These are phyloP conservation scores for Drosophila falleni DNA, from an alignment of 2,888 invertebrate species.

Conservation along the genomic window DNA sequence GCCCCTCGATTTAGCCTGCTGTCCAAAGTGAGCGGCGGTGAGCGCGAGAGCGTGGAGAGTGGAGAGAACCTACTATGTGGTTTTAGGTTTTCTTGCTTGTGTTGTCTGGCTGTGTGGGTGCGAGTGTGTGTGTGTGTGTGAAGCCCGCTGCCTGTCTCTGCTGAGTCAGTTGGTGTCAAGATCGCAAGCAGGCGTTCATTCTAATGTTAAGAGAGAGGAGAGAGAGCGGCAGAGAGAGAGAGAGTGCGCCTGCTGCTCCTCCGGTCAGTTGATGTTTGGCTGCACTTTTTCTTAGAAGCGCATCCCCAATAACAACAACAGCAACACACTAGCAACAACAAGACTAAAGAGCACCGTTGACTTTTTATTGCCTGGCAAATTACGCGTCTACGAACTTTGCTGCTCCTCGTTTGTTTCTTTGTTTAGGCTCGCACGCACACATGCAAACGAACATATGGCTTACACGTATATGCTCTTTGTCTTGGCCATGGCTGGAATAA, in stretches of 20 bases:
- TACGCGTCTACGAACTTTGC: constrained; percentile 45
- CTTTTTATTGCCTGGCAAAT: constrained; percentile 48
- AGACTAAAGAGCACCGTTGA: constrained; percentile 31
- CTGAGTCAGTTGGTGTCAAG: constrained; percentile 52
- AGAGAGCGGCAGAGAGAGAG: constrained; percentile 12
- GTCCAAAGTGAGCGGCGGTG: constrained; percentile 20
- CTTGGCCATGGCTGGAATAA: constrained; percentile 52
- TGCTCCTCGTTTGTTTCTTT: constrained; percentile 58
- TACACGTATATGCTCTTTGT: constrained; percentile 58
- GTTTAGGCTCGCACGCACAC: constrained; percentile 39
- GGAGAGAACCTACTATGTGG: constrained; percentile 25
- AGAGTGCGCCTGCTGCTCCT: constrained; percentile 31
- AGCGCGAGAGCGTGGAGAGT: constrained; percentile 26
- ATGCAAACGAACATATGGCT: neutral
- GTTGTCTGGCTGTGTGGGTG: neutral
- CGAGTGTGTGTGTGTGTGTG: constrained; percentile 1
- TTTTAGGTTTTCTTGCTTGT: constrained; percentile 1
- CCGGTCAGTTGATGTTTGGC: constrained; percentile 26
- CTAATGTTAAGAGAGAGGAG: constrained; percentile 42
- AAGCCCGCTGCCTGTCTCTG: constrained; percentile 15
- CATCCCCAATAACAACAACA: constrained; percentile 31
- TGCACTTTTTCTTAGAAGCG: constrained; percentile 52
- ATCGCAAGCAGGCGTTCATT: constrained; percentile 46
- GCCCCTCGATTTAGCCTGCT: constrained; percentile 33
- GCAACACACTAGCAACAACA: constrained; percentile 8